Evolutionary conservation across 2,113 vertebrate species (phyloP).

Genomic region (Pluvialis apricaria): DNA sequence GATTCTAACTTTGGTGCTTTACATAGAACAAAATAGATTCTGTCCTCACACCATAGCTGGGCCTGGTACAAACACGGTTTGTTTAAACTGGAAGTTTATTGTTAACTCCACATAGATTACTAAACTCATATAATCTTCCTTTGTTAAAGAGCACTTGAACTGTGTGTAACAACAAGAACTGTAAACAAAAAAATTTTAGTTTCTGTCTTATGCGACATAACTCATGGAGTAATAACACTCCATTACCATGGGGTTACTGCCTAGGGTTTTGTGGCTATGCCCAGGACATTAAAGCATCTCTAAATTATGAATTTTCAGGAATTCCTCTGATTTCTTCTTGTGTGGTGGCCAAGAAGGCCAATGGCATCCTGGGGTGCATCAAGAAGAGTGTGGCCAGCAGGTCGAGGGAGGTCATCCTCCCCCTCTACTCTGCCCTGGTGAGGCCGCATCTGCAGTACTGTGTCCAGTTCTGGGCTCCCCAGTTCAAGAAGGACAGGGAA

Average conservation of each 20-base stretch:
- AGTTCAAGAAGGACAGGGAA: too few species aligned
- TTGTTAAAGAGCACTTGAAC: not conserved
- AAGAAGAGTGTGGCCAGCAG: too few species aligned
- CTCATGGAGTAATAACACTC: not conserved
- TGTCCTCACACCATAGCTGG: not conserved
- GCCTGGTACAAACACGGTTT: not conserved
- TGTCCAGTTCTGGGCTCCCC: too few species aligned
- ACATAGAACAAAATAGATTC: not conserved
- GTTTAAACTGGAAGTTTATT: not conserved
- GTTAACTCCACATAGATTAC: not conserved
- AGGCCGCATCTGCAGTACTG: too few species aligned
- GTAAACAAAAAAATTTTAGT: not conserved
- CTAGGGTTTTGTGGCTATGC: not conserved
- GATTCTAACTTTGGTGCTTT: not conserved
- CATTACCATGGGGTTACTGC: rapidly evolving
- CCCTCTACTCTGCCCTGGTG: too few species aligned
- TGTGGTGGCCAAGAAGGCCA: too few species aligned
- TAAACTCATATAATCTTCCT: not conserved
- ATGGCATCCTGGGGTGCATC: too few species aligned
- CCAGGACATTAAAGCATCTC: not conserved
- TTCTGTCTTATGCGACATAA: not conserved
- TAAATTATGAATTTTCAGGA: not conserved
- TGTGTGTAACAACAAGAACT: not conserved
- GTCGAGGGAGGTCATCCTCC: too few species aligned
- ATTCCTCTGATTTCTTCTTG: not conserved